A percentile compares a stretch with the other conserved stretches of the same genome.
phyloP scores from a whole-genome alignment of 2,888 invertebrate genomes.

The Drosophila nr. medialis region DNA sequence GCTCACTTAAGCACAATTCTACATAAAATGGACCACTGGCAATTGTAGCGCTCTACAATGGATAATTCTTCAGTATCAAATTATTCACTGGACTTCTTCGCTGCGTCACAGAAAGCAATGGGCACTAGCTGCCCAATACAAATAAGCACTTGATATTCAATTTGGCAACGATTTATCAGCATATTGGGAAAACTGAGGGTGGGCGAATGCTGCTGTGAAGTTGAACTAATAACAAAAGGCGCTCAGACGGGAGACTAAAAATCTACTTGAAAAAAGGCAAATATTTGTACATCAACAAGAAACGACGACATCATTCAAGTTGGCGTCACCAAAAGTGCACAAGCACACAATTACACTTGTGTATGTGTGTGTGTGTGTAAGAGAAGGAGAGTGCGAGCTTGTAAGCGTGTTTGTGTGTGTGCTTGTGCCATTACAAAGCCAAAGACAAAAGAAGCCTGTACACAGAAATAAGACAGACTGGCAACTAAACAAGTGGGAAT shows the following conservation, averaged over 20 bases:
- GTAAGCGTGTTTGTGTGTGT: slow-evolving; percentile 15
- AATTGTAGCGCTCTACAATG: slow-evolving; percentile 20
- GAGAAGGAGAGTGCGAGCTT: slow-evolving; percentile 11
- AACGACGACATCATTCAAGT: slow-evolving; percentile 42
- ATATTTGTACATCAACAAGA: slow-evolving; percentile 68
- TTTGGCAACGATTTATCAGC: slow-evolving; percentile 70
- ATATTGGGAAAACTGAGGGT: slow-evolving; percentile 35
- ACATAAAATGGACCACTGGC: slow-evolving; percentile 13
- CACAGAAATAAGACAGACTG: slow-evolving; percentile 54
- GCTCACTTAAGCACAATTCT: slow-evolving; percentile 41
- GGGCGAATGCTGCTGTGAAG: slow-evolving; percentile 4
- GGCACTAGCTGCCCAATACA: slow-evolving; percentile 59
- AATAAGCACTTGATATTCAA: slow-evolving; percentile 78
- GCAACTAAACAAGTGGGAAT: slow-evolving; percentile 76
- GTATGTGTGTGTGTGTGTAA: slow-evolving; percentile 6
- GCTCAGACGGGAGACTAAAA: slow-evolving; percentile 64
- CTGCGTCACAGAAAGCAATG: slow-evolving; percentile 9
- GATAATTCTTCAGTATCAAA: slow-evolving; percentile 68
- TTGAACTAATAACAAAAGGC: slow-evolving; percentile 71
- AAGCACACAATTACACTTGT: slow-evolving; percentile 20
- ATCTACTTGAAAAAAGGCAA: slow-evolving; percentile 78
- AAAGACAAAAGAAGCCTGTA: slow-evolving; percentile 50
- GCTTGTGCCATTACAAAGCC: slow-evolving; percentile 48
- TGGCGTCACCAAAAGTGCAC: slow-evolving; percentile 49
- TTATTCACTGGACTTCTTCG: slow-evolving; percentile 42